phyloP scores from a whole-genome alignment of 2,113 vertebrate species.

The Stomatorhinus ivindoensis region DNA sequence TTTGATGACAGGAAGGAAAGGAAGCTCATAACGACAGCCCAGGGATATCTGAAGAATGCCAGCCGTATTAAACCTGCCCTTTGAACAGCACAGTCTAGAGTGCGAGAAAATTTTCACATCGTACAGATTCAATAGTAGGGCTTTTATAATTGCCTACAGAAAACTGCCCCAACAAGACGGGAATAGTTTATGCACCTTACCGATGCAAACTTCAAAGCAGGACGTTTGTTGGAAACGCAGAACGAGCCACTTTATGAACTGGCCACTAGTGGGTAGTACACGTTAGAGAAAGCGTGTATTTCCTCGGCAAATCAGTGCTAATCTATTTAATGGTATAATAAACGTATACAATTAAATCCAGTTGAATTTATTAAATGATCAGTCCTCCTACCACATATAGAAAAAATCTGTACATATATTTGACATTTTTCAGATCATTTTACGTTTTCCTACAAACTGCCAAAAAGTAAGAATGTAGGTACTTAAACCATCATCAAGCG shows the following conservation, averaged over 20 bases:
- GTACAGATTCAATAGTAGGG: background rate
- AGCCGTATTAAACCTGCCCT: background rate
- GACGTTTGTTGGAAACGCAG: background rate
- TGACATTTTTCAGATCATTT: background rate
- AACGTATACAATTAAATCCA: background rate
- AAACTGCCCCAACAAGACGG: background rate
- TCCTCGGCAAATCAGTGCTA: background rate
- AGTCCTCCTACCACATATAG: background rate
- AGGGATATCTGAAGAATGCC: background rate
- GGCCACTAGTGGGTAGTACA: background rate
- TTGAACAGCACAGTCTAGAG: background rate
- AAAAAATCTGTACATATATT: background rate
- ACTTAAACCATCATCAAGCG: background rate
- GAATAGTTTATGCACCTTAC: background rate
- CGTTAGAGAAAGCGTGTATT: background rate
- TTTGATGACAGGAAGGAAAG: background rate
- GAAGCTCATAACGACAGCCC: background rate
- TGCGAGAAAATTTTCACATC: background rate
- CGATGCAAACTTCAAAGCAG: background rate
- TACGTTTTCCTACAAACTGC: background rate
- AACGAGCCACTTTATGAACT: background rate
- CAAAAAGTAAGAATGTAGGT: background rate
- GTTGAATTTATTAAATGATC: background rate
- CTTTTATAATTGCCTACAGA: background rate
- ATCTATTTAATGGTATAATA: background rate